These are phyloP conservation scores for Perithous albicinctus DNA, from an alignment of 2,888 invertebrate species.

Conservation along the genomic window DNA sequence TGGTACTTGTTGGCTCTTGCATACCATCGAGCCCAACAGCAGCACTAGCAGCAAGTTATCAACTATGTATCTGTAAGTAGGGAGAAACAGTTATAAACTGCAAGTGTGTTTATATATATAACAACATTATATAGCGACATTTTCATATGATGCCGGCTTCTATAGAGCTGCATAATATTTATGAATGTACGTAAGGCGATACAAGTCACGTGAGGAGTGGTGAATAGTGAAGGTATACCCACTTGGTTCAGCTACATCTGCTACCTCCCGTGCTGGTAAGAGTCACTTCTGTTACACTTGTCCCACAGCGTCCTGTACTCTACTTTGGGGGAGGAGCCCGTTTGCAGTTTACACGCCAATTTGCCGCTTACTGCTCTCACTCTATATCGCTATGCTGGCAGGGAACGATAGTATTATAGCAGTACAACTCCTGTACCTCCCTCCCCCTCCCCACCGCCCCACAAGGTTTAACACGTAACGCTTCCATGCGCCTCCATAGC, in stretches of 20 bases:
- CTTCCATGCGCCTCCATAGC: constrained; percentile 31
- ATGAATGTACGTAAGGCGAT: constrained; percentile 17
- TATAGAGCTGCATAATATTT: constrained; percentile 17
- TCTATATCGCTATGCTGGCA: constrained; percentile 27
- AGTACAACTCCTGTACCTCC: background rate
- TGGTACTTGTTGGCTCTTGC: constrained; percentile 28
- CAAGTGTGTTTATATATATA: background rate
- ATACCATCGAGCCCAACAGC: constrained; percentile 18
- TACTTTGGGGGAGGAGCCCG: background rate
- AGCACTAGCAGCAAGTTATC: background rate
- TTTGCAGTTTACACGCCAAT: constrained; percentile 63
- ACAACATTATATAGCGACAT: background rate
- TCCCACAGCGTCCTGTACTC: constrained; percentile 15
- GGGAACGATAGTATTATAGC: constrained; percentile 57
- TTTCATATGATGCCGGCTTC: constrained; percentile 2
- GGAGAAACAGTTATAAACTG: background rate
- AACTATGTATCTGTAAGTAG: constrained; percentile 9
- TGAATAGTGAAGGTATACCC: background rate
- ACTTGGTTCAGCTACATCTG: constrained; percentile 9
- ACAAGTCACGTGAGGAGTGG: background rate
- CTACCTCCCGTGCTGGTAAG: background rate
- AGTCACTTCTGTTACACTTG: constrained; percentile 35
- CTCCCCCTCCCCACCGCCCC: too few relatives aligned
- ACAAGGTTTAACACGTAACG: constrained; percentile 51
- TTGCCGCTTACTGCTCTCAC: constrained; percentile 56